phyloP scores from a whole-genome alignment of 2,113 vertebrate genomes.

The Chroicocephalus ridibundus region DNA sequence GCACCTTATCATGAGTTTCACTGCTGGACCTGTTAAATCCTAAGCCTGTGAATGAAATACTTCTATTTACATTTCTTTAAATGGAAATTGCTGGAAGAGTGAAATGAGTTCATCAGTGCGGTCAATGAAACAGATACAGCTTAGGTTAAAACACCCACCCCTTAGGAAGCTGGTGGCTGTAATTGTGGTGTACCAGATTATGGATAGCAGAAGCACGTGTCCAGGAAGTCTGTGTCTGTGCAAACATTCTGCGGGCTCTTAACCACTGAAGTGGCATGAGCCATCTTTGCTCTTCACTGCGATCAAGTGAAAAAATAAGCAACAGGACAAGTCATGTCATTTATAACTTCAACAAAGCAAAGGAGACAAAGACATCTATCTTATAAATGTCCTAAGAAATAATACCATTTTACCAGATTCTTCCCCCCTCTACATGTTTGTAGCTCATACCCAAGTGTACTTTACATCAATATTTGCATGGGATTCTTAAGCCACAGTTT shows the following conservation, averaged over 20 bases:
- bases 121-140: not conserved
- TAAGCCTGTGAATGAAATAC: not conserved
- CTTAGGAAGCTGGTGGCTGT: not conserved
- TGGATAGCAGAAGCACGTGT: rapidly evolving
- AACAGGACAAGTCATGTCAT: not conserved
- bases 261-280: not conserved
- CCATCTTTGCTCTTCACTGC: not conserved
- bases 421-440: not conserved
- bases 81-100: not conserved
- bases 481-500: not conserved
- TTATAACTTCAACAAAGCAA: not conserved
- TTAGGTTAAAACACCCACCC: not conserved
- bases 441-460: not conserved
- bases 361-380: not conserved
- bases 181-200: not conserved
- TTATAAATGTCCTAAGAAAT: not conserved
- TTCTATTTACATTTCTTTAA: not conserved
- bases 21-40: not conserved
- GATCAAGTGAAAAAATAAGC: not conserved
- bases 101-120: not conserved
- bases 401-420: not conserved
- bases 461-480: not conserved
- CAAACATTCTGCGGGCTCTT: not conserved
- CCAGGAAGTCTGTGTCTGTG: not conserved
- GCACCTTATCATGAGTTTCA: not conserved